A percentile compares a stretch with the other conserved stretches of the same genome.
These are phyloP conservation scores for Heteromurus nitidus DNA, from an alignment of 2,888 invertebrate species.

Conservation along the genomic window DNA sequence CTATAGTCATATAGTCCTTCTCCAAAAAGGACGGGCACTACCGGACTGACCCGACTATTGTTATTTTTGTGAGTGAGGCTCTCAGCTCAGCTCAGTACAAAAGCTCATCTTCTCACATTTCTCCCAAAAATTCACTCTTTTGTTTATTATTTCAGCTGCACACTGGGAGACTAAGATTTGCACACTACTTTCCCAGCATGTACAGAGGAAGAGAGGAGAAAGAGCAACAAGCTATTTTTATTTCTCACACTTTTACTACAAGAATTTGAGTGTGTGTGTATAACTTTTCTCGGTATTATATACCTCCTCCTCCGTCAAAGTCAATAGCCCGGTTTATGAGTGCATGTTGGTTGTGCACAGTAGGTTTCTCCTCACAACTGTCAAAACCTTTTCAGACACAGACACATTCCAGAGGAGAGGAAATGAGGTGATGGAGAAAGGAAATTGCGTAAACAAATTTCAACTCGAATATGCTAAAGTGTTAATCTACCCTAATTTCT, in stretches of 20 bases:
- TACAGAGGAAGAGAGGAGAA: not conserved
- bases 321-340: too few species aligned
- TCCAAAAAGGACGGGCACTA: slow-evolving; percentile 26
- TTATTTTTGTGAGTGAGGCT: not conserved
- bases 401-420: too few species aligned
- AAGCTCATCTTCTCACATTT: slow-evolving; percentile 11
- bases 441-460: too few species aligned
- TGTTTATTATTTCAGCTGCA: slow-evolving; percentile 5
- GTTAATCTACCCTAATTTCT: too few species aligned
- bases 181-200: not conserved
- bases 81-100: not conserved
- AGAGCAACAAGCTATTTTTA: not conserved
- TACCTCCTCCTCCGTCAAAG: too few species aligned
- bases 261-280: too few species aligned
- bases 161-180: not conserved
- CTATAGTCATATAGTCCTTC: not conserved
- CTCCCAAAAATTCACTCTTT: not conserved
- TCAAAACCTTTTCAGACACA: too few species aligned
- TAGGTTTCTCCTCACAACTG: too few species aligned
- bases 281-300: too few species aligned
- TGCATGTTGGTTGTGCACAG: too few species aligned
- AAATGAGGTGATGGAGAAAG: too few species aligned
- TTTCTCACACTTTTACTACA: not conserved
- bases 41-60: slow-evolving; percentile 52
- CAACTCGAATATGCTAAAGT: too few species aligned